Base-by-base conservation (phyloP, 2,888 invertebrate genomes). In the Polymixis flavicincta region DNA sequence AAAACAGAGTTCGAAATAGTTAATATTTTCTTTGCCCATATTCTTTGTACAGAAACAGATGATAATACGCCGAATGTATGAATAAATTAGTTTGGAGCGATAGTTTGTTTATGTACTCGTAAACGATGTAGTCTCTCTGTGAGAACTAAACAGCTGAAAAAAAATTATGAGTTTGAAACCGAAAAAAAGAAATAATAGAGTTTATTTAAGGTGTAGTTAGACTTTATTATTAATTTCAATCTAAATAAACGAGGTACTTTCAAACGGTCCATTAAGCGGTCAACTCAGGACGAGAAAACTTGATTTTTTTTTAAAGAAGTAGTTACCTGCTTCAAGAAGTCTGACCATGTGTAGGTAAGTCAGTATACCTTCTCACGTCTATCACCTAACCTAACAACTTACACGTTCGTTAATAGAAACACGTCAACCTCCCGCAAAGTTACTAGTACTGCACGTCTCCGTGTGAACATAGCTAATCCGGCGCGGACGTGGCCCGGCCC, bases 381-480 rank as follows among this genome's bases (percentile, higher is more conserved):
- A 9, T 50, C 28, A 57, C 4, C 32, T 5, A 25, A n/a, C 19
- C n/a, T 14, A 42, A 60, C 32, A 37, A 54, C 48, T 19, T 57
- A 64, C 80, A 73, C 28, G 48, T 69, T 28, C 45, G 55, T 17
- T 52, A 78, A 55, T 45, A 55, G 60, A 37, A 65, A 69, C n/a
- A 69, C 22, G 42, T 67, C 54, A 63, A n/a, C 14, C 50, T 59
- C 52, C 32, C 45, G 68, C 55, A 28, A 72, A 57, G 52, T 78
- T 45, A 25, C 52, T 48, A 45, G 59, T 22, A 52, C 42, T 59
- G 3, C 28, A 28, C 52, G 45, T 25, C 42, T 57, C 28, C 50
- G 60, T 68, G 71, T 59, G 83, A 71, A 78, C 71, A 54, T 19
- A 19, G 61, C 65, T 66, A 42, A 68, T 42, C 61, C 61, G 50